Evolutionary conservation across 2,113 vertebrate species (phyloP).

Genomic region (Crypturellus undulatus): DNA sequence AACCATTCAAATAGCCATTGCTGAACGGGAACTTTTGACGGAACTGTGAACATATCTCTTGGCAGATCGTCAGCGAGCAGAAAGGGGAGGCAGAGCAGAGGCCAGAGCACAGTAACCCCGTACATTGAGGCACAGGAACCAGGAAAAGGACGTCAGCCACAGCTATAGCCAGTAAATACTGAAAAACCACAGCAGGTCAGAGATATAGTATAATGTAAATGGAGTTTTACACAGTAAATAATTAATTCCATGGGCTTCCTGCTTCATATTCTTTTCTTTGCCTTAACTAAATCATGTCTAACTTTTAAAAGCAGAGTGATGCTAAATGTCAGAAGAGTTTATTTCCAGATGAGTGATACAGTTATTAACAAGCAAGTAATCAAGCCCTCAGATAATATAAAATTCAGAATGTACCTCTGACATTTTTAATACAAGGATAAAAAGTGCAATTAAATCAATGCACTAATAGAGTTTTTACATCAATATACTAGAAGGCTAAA

Average conservation of each 20-base stretch:
- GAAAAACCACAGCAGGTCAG: background rate
- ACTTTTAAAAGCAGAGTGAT: constrained; percentile 4
- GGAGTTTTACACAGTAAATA: constrained; percentile 1
- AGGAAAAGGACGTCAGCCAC: background rate
- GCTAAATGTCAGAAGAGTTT: constrained; percentile 41
- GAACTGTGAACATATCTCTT: background rate
- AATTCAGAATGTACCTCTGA: constrained; percentile 39
- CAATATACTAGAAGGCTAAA: background rate
- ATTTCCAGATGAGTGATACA: constrained; percentile 42
- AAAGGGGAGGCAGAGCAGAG: background rate
- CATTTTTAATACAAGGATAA: constrained; percentile 22
- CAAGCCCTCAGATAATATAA: constrained; percentile 15
- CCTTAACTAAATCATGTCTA: background rate
- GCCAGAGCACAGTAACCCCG: background rate
- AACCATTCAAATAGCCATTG: background rate
- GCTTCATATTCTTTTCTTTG: background rate
- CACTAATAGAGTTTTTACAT: background rate
- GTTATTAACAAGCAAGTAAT: constrained; percentile 52
- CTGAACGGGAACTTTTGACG: background rate
- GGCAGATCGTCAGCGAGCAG: accelerated
- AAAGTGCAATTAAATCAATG: constrained; percentile 40
- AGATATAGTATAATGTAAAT: background rate
- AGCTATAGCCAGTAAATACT: background rate
- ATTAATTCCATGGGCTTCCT: background rate
- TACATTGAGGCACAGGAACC: background rate